Evolutionary conservation across 2,797 vertebrate species (phyloP).

Genomic region (Pseudochaenichthys georgianus): DNA sequence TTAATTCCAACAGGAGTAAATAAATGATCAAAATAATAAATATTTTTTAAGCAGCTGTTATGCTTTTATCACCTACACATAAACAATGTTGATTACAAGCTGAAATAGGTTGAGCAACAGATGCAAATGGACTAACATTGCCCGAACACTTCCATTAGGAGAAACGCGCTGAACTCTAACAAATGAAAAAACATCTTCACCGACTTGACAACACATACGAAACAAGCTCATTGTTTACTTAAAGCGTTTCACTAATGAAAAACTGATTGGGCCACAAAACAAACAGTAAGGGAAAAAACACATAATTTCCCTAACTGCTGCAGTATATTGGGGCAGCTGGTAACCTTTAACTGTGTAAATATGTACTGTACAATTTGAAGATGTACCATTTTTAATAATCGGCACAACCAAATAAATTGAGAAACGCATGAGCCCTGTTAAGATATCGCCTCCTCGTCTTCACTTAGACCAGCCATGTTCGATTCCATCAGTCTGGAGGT

Average conservation of each 20-base stretch:
- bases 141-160: no score
- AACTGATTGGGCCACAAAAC: no score
- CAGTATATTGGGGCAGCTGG: neutral
- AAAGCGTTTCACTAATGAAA: no score
- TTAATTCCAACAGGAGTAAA: no score
- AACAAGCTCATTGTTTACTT: no score
- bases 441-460: conserved; percentile 14
- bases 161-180: no score
- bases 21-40: no score
- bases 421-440: conserved; percentile 20
- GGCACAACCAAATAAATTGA: neutral
- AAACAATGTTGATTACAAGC: neutral
- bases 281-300: neutral
- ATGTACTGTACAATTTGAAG: neutral
- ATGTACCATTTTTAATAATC: neutral
- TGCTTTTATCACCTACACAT: neutral
- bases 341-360: neutral
- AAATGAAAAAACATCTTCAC: no score
- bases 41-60: neutral
- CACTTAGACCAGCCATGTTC: conserved; percentile 1
- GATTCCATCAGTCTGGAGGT: conserved; percentile 36
- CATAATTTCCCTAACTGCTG: neutral
- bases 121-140: no score
- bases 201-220: no score
- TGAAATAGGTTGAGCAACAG: no score